Base-by-base conservation (phyloP, 2,888 invertebrate species). In the Agrenia bidenticulata region DNA sequence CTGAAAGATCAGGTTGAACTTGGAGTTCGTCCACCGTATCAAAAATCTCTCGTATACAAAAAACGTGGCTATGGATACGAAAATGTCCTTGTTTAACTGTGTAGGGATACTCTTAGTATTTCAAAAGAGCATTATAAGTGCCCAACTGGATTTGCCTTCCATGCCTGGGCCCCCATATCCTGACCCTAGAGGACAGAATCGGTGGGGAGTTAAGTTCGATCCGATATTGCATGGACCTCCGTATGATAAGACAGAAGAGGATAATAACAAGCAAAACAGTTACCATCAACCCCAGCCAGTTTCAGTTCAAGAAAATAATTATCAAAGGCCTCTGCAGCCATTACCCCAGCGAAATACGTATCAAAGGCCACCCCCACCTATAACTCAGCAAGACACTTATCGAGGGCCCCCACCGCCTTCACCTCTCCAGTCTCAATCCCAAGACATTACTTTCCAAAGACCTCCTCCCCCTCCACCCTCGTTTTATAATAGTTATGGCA, bases 161-260 rank as follows among this genome's bases (percentile, higher is more conserved):
- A 58, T 58, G 58, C 58, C 58, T n/a, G 58, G 58, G 45, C 58
- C 58, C 19, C 58, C 58, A 4, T 58, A 58, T 23, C 58, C 58
- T 17, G 58, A 58, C 49, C 58, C 58, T 4, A 21, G 58, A 23
- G 58, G 58, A 2, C 42, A 58, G 24, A 58, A 58, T 19, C 37
- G 58, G 17, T 58, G 58, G 58, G 58, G 58, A 26, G 58, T 58
- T 4, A 58, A 58, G 45, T 58, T 58, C 45, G 58, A 58, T 17
- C 58, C 58, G 2, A 42, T 26, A 26, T 15, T 37, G 24, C 58
- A 58, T 19, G 58, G 58, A 45, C 58, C 58, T 2, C 58, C 58
- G 4, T 58, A n/a, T 26, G 58, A 58, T 24, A 42, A 45, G 45
- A 24, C 7, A 5, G 4, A 39, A 26, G 49, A 42, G 9, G 41